Evolutionary conservation across 2,888 invertebrate genomes (phyloP).

Genomic region (Cybosia mesomella): DNA sequence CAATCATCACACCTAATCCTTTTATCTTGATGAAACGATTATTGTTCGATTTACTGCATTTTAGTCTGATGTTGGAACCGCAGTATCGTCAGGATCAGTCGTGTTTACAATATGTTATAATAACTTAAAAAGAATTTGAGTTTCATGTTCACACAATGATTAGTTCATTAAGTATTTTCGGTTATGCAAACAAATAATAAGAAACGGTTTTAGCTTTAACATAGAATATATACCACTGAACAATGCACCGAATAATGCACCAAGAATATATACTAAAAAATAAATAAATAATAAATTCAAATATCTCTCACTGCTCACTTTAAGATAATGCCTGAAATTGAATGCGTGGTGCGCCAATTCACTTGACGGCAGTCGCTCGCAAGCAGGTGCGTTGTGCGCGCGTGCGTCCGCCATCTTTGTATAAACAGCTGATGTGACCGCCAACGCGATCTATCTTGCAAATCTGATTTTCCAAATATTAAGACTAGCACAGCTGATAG

Average conservation of each 20-base stretch:
- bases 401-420: constrained; percentile 76
- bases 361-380: constrained; percentile 81
- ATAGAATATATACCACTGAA: constrained; percentile 14
- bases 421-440: constrained; percentile 74
- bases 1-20: constrained; percentile 8
- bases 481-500: constrained; percentile 43
- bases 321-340: constrained; percentile 72
- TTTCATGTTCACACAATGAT: background rate
- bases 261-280: constrained; percentile 44
- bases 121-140: background rate
- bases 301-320: constrained; percentile 64
- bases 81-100: no score
- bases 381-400: constrained; percentile 83
- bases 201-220: background rate
- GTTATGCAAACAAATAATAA: background rate
- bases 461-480: constrained; percentile 54
- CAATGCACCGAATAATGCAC: constrained; percentile 41
- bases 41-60: background rate
- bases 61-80: background rate
- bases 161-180: background rate
- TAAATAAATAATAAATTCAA: constrained; percentile 59
- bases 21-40: background rate
- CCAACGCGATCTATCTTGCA: constrained; percentile 69
- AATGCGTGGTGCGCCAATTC: constrained; percentile 79
- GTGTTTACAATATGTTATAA: no score